These are phyloP conservation scores for Diplolepis rosae DNA, from an alignment of 2,888 invertebrate genomes.

Conservation along the genomic window DNA sequence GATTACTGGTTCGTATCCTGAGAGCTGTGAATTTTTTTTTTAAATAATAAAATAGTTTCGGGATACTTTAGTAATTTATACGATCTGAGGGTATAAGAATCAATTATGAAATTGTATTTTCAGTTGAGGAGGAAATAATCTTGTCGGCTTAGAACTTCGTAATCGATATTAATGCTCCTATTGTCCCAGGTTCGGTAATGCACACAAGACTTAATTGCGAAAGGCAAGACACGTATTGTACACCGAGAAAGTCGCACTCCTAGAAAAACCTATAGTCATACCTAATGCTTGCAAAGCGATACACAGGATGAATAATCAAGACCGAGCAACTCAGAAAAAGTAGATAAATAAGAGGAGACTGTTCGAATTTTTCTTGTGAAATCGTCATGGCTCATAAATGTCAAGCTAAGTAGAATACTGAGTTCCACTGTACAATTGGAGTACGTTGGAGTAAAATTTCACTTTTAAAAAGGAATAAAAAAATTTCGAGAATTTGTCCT, in stretches of 20 bases:
- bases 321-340: constrained; percentile 30
- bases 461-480: too few relatives aligned
- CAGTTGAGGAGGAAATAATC: not conserved
- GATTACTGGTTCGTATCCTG: not conserved
- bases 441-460: too few relatives aligned
- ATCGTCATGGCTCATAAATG: constrained; percentile 43
- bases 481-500: too few relatives aligned
- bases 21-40: not conserved
- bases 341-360: constrained; percentile 30
- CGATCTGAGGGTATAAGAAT: not conserved
- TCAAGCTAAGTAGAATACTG: constrained; percentile 37
- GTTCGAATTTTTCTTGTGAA: constrained; percentile 42
- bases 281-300: constrained; percentile 33
- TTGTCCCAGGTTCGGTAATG: constrained; percentile 36
- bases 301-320: constrained; percentile 42
- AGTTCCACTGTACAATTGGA: too few relatives aligned
- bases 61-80: not conserved
- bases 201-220: constrained; percentile 42
- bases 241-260: constrained; percentile 28
- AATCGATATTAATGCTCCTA: constrained; percentile 41
- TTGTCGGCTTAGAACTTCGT: not conserved
- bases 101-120: not conserved
- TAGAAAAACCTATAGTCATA: constrained; percentile 22
- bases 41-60: not conserved
- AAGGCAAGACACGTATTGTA: constrained; percentile 42